Evolutionary conservation across 1,140 invertebrate species (phyloP).

Genomic region (Pectinophora gossypiella): DNA sequence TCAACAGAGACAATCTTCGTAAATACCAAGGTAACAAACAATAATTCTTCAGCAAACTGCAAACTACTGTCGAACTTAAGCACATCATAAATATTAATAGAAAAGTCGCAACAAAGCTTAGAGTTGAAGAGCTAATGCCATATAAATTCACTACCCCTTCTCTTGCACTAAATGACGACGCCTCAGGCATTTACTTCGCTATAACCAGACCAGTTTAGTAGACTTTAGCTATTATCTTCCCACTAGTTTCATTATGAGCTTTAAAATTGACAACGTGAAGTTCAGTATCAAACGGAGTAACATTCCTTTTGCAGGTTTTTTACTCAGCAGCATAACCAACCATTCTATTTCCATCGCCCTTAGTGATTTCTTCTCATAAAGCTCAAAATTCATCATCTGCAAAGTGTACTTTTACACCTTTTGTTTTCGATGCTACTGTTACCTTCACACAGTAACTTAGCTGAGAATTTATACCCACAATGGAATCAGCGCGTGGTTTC

Average conservation of each 20-base stretch:
- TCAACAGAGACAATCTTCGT: no score
- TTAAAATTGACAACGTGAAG: slow-evolving; percentile 15
- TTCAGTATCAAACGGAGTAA: slow-evolving; percentile 2
- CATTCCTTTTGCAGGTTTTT: slow-evolving; percentile 14
- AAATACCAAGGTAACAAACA: no score
- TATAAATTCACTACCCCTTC: slow-evolving; percentile 34
- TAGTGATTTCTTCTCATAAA: slow-evolving; percentile 24
- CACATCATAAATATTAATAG: slow-evolving; percentile 24
- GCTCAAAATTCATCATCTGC: slow-evolving; percentile 25
- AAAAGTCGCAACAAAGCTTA: slow-evolving; percentile 34
- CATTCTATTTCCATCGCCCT: slow-evolving; percentile 24
- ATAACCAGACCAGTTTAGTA: no score
- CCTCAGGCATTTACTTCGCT: slow-evolving; percentile 24
- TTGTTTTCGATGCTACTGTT: slow-evolving; percentile 38
- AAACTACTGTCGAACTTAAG: no score
- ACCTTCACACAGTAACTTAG: slow-evolving; percentile 30
- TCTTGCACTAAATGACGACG: slow-evolving; percentile 34
- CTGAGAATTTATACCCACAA: slow-evolving; percentile 45
- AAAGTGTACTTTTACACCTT: slow-evolving; percentile 15
- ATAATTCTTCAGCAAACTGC: no score
- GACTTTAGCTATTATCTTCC: slow-evolving; percentile 24
- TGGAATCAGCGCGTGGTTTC: slow-evolving; percentile 40
- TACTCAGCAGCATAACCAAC: slow-evolving; percentile 18
- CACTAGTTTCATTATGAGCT: slow-evolving; percentile 11
- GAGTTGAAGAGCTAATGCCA: slow-evolving; percentile 31